Base-by-base conservation (phyloP, 2,888 invertebrate genomes). In the Octodonta nipae region DNA sequence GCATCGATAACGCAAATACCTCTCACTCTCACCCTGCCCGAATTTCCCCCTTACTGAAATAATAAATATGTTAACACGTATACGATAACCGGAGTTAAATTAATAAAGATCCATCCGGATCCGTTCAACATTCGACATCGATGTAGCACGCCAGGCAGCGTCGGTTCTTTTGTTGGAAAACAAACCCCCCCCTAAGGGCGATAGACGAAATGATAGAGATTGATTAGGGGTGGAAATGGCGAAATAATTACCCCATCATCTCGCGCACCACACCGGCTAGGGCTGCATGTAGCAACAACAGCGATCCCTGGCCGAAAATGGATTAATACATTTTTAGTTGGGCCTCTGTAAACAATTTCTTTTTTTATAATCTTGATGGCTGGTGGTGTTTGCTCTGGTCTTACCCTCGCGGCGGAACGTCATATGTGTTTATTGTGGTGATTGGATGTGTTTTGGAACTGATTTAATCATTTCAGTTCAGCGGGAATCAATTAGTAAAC, bases 321-420 rank as follows among this genome's bases (percentile, higher is more conserved):
- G 59, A 61, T 61, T 60, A 60, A 61, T 61, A 55, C 58, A 60
- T 60, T 60, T 61, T 60, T 60, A 58, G 60, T 61, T 52, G 45
- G 54, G 55, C 54, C 56, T 56, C 56, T 54, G 51, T 54, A 58
- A 59, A 58, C 58, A 56, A 45, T 49, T 51, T 54, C 55, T 56
- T 55, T 35, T n/a, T n/a, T n/a, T n/a, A n/a, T n/a, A n/a, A n/a
- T n/a, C n/a, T n/a, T n/a, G n/a, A n/a, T n/a, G n/a, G n/a, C n/a
- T n/a, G n/a, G n/a, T n/a, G n/a, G n/a, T n/a, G n/a, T n/a, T n/a
- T n/a, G n/a, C n/a, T n/a, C n/a, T n/a, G n/a, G n/a, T n/a, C n/a
- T n/a, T n/a, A n/a, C n/a, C n/a, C n/a, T n/a, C n/a, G n/a, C n/a
- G n/a, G n/a, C n/a, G n/a, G n/a, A n/a, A n/a, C n/a, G n/a, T n/a